phyloP scores from a whole-genome alignment of 2,797 vertebrate species.

The Bufotes viridis region DNA sequence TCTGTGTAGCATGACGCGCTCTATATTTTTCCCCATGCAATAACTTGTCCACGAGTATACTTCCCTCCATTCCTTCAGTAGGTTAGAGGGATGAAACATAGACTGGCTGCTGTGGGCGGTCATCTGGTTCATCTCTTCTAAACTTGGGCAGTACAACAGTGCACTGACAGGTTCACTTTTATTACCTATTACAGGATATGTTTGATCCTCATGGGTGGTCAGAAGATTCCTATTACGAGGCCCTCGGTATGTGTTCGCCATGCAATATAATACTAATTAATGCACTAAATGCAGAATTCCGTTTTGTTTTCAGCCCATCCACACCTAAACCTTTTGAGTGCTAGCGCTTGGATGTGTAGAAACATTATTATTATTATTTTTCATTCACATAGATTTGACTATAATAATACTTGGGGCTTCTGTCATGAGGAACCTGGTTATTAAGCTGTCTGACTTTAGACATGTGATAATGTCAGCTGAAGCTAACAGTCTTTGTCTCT shows the following conservation, averaged over 20 bases:
- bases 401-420: no score
- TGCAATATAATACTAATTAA: neutral
- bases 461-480: no score
- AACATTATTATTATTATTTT: no score
- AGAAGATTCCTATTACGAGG: conserved; percentile 96
- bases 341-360: no score
- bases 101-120: neutral
- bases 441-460: no score
- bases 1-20: no score
- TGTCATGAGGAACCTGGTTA: no score
- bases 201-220: conserved; percentile 98
- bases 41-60: neutral
- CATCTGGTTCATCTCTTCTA: neutral
- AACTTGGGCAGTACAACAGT: neutral
- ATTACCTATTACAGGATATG: conserved; percentile 83
- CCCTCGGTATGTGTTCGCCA: conserved; percentile 77
- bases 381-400: no score
- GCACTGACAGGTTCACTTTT: neutral
- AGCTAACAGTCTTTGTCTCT: no score
- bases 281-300: neutral
- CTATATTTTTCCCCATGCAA: no score
- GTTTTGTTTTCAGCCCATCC: neutral
- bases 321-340: neutral
- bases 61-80: neutral
- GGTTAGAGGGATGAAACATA: neutral